Evolutionary conservation across 2,888 invertebrate genomes (phyloP).

Genomic region (Stenichneumon culpator): DNA sequence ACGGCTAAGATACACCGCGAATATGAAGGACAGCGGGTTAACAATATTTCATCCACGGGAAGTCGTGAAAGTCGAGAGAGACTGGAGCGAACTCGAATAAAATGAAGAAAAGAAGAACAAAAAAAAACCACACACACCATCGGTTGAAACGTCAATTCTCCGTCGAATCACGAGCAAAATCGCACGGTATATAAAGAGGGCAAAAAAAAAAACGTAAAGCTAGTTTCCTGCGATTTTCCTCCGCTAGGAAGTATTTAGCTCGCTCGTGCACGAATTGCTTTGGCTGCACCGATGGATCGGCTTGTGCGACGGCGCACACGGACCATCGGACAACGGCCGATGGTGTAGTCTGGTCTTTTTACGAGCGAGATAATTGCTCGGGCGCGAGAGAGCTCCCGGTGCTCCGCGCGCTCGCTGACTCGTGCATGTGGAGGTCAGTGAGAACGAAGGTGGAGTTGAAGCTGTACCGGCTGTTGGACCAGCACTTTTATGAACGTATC

Average conservation of each 20-base stretch:
- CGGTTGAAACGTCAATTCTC: not conserved
- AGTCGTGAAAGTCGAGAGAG: not conserved
- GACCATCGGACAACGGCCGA: slow-evolving; percentile 25
- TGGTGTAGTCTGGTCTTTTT: slow-evolving; percentile 59
- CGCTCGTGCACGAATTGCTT: slow-evolving; percentile 58
- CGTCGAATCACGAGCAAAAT: slow-evolving; percentile 33
- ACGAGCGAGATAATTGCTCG: slow-evolving; percentile 70
- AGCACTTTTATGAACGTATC: not conserved
- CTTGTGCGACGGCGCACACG: slow-evolving; percentile 20
- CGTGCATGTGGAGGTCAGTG: slow-evolving; percentile 58
- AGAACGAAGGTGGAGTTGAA: slow-evolving; percentile 35
- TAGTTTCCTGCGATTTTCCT: slow-evolving; percentile 42
- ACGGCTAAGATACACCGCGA: not conserved
- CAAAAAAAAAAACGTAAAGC: slow-evolving; percentile 13
- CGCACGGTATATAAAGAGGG: not conserved
- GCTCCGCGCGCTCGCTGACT: slow-evolving; percentile 58
- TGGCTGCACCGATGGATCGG: slow-evolving; percentile 31
- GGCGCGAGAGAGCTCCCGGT: slow-evolving; percentile 64
- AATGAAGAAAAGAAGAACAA: not conserved
- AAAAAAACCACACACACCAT: not conserved
- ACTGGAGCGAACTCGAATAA: not conserved
- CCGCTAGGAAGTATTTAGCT: slow-evolving; percentile 60
- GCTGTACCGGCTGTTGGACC: slow-evolving; percentile 48
- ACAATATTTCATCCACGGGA: slow-evolving; percentile 8
- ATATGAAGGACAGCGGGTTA: not conserved